Conservation (phyloP, 2,113 vertebrate species). For the Solea solea region DNA sequence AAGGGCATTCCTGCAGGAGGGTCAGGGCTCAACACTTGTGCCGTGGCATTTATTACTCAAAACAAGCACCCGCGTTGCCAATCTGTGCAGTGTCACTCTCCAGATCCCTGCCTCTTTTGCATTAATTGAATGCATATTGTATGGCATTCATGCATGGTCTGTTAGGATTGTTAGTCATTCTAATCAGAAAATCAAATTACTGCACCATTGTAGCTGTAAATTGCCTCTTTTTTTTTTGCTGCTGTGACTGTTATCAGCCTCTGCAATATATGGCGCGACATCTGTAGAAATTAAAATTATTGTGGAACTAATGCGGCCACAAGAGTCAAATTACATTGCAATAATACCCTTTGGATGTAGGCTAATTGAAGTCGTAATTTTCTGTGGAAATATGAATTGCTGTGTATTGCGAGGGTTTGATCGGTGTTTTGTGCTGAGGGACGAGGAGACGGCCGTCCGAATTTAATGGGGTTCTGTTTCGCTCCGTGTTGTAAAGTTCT, state of each 20-base stretch:
- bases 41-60: slow-evolving; percentile 68
- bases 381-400: slow-evolving; percentile 53
- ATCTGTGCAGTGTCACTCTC: slow-evolving; percentile 42
- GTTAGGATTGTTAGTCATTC: slow-evolving; percentile 73
- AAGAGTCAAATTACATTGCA: slow-evolving; percentile 78
- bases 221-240: slow-evolving; percentile 69
- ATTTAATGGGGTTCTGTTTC: slow-evolving; percentile 45
- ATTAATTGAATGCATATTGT: slow-evolving; percentile 77
- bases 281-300: slow-evolving; percentile 77
- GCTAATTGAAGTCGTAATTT: slow-evolving; percentile 78
- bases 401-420: slow-evolving; percentile 50
- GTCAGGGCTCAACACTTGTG: slow-evolving; percentile 52
- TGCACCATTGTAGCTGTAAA: slow-evolving; percentile 73
- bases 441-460: slow-evolving; percentile 24
- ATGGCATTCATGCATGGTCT: slow-evolving; percentile 51
- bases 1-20: slow-evolving; percentile 71
- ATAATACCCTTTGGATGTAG: slow-evolving; percentile 75
- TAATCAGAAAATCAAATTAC: slow-evolving; percentile 82
- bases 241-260: slow-evolving; percentile 61
- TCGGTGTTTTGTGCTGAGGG: slow-evolving; percentile 53
- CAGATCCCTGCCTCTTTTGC: slow-evolving; percentile 39
- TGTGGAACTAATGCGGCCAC: slow-evolving; percentile 79
- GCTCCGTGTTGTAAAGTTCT: slow-evolving; percentile 7
- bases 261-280: slow-evolving; percentile 70
- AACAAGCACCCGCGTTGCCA: slow-evolving; percentile 55